These are phyloP conservation scores for Dryomyza anilis DNA, from an alignment of 2,888 invertebrate genomes.

Conservation along the genomic window DNA sequence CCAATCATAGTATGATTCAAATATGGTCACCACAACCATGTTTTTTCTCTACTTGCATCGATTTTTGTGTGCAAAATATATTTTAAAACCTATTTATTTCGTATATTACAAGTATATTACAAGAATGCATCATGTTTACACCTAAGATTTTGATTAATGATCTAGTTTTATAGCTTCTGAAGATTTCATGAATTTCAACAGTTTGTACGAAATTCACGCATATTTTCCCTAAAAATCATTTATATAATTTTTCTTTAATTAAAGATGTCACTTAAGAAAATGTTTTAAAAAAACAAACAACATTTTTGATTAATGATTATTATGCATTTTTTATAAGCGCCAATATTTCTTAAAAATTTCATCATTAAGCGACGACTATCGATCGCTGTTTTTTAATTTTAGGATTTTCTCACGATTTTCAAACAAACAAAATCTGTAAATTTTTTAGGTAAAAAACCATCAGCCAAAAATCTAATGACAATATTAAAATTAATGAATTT, in stretches of 20 bases:
- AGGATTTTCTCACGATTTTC: neutral
- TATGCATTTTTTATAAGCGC: neutral
- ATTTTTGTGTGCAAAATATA: neutral
- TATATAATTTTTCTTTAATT: conserved; percentile 4
- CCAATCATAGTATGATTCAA: too few relatives aligned
- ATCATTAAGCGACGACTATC: conserved; percentile 3
- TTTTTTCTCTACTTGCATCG: neutral
- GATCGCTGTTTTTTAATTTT: neutral
- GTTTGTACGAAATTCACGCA: neutral
- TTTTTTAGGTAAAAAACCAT: conserved; percentile 20
- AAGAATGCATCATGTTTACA: neutral
- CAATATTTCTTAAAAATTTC: neutral
- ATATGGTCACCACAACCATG: neutral
- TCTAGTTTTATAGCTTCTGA: neutral
- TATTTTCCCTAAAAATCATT: neutral
- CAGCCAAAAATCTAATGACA: conserved; percentile 50
- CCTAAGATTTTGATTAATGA: conserved; percentile 9
- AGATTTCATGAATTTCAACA: neutral
- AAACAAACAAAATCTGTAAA: neutral
- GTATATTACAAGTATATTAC: too few relatives aligned
- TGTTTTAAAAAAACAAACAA: neutral
- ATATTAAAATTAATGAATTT: conserved; percentile 56
- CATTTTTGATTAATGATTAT: conserved; percentile 9
- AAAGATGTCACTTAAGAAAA: conserved; percentile 3
- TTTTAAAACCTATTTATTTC: neutral